Base-by-base conservation (phyloP, 1,140 invertebrate genomes). In the Drosophila quadrilineata region DNA sequence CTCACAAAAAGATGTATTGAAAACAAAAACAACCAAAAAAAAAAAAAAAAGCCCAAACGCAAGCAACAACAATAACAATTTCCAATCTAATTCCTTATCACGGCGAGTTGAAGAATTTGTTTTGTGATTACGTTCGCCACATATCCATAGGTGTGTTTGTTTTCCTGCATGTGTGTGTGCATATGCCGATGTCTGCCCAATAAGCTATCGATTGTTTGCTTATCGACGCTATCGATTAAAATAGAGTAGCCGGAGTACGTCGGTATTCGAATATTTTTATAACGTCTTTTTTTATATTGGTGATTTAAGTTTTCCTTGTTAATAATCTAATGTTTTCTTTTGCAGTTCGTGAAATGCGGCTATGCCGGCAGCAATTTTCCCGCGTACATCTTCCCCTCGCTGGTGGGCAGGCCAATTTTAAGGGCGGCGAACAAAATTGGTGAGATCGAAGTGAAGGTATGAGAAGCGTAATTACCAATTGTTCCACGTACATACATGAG, bases 281-380 rank as follows among this genome's bases (percentile, higher is more conserved):
- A n/a, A 2, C 1, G 4, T 9, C 22, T 2, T 22, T 12, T 21
- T 1, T 22, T 22, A 41, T 19, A 40, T 9, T 6, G 9, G n/a
- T 40, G 9, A 40, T 41, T 43, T n/a, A 16, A n/a, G 4, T 19
- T 31, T 33, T 26, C n/a, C n/a, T n/a, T n/a, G n/a, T n/a, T n/a
- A n/a, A n/a, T n/a, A n/a, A n/a, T n/a, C n/a, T n/a, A n/a, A n/a
- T n/a, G n/a, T n/a, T 85, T 86, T 79, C 93, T 3, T 85, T 87
- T 94, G 19, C 90, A 99, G 98, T 99, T 99, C 93, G 98, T 99
- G 5, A 99, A 99, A 92, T 99, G 98, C 91, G 99, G 99, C 74
- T 99, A 98, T 94, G 98, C 98, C 69, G 98, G 98, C 38, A 96
- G 97, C 52, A 99, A 99, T 92, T 99, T 99, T 91, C 99, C 99